phyloP scores from a whole-genome alignment of 2,888 invertebrate species.

The Lysandra coridon region DNA sequence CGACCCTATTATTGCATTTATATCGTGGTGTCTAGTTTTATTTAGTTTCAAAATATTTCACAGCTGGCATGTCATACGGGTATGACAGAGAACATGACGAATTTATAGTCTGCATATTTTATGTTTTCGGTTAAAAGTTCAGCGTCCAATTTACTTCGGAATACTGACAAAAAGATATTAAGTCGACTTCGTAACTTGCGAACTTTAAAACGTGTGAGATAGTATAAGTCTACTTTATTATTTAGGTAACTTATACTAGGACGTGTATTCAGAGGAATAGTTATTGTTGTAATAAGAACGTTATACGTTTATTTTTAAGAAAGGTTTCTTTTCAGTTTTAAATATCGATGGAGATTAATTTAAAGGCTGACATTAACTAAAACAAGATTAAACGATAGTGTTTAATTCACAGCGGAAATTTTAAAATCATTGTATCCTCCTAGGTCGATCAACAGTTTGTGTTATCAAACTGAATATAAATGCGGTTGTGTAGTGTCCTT shows the following conservation, averaged over 20 bases:
- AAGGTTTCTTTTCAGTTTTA: not conserved
- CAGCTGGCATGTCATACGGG: constrained; percentile 3
- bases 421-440: no score
- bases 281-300: not conserved
- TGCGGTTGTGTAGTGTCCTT: no score
- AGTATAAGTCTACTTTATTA: constrained; percentile 2
- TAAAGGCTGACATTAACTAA: no score
- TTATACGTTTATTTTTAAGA: not conserved
- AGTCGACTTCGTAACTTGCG: not conserved
- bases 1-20: not conserved
- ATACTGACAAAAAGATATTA: constrained; percentile 25
- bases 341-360: not conserved
- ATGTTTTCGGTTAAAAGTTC: constrained; percentile 22
- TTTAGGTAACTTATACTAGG: constrained; percentile 10
- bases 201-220: constrained; percentile 17
- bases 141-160: not conserved
- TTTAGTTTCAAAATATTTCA: constrained; percentile 20
- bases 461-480: no score
- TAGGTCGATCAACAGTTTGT: no score
- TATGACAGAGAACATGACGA: not conserved
- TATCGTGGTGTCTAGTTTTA: not conserved
- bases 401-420: no score
- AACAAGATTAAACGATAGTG: no score
- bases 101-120: constrained; percentile 20
- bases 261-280: not conserved